Evolutionary conservation across 1,140 invertebrate genomes (phyloP), one percentile per base, ranked within the genome.

Genomic region (Limonius californicus): DNA sequence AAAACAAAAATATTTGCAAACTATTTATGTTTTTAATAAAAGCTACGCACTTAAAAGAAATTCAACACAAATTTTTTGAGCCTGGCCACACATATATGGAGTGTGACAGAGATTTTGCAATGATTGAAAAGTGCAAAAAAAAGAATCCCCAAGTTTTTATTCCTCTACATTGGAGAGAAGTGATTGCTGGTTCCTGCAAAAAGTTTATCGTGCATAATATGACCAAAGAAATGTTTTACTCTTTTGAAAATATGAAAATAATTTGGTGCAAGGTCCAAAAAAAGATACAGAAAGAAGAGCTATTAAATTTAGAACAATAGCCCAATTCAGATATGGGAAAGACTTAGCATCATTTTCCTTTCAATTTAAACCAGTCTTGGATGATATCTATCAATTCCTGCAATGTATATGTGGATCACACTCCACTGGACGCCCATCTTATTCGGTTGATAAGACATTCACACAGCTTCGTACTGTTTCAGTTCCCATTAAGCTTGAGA

Each of bases 1-100:
- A 65, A 57, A 68, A 65, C 43, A 62, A 66, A 58, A 63, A 65
- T 60, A 59, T 61, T 18, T 57, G 14, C 14, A 62, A 62, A 47
- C 47, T 68, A 9, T 66, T 66, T 30, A 60, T 61, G 45, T 68
- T 57, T 30, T 27, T 66, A 23, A 61, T 66, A n/a, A 45, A 63
- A 50, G n/a, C 42, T 21, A 58, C 61, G 16, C 16, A 45, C n/a
- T 20, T 68, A 12, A 14, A 39, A 57, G 54, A 32, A 14, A 47
- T 61, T 43, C 14, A 61, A 8, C 50, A 61, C 43, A 59, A 62
- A 54, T 55, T 61, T 27, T 18, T 56, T 15, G 21, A 55, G n/a
- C 35, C 30, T 12, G 53, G 59, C 16, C 50, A 61, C 15, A 55
- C 53, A 4, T 61, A 45, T 19, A 43, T 61, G 59, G 30, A 61